Base-by-base conservation (phyloP, 2,797 vertebrate genomes). In the Platyrinchus mystaceus region DNA sequence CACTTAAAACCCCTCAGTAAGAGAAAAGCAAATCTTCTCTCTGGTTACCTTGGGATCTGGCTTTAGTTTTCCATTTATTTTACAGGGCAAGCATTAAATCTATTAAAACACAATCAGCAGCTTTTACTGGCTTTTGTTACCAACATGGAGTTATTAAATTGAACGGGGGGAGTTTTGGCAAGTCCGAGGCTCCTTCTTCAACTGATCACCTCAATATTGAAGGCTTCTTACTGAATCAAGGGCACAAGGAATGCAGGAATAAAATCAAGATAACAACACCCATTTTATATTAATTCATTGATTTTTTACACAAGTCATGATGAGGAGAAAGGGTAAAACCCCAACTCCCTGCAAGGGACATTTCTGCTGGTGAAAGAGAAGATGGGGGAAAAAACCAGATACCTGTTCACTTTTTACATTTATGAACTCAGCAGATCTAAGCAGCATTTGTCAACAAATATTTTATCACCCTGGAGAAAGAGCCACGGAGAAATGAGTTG, bases 401-500 rank as follows among this genome's bases (percentile, higher is more conserved):
- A 39, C 44, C 71, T 22, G 13, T 64, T 30, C 43, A 32, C 27
- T 27, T 11, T 3, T 50, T 26, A 1, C 3, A 5, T 5, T 12
- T 47, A 12, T 12, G 62, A 32, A 6, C 68, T 2, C 66, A 43
- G 32, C 1, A 62, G 32, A 14, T 53, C 58, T 32, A 44, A 68
- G 53, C 46, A 47, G 18, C 36, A 0, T 23, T 56, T 55, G 66
- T 12, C 19, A 86, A 6, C 2, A 12, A 46, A 1, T 7, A 30
- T 30, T 64, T 69, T 14, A 50, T 5, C 84, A 32, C 22, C 26
- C 53, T 30, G 12, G 36, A 21, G 66, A 58, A 28, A 44, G 53
- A 60, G 0, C 8, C 8, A 3, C 0, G 0, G 50, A 66, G 27
- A 62, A 87, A 5, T 3, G 10, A 59, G 18, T 10, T 2, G 4